Evolutionary conservation across 2,888 invertebrate species (phyloP), one percentile per base, ranked within the genome.

Genomic region (Ernsta delagoae): DNA sequence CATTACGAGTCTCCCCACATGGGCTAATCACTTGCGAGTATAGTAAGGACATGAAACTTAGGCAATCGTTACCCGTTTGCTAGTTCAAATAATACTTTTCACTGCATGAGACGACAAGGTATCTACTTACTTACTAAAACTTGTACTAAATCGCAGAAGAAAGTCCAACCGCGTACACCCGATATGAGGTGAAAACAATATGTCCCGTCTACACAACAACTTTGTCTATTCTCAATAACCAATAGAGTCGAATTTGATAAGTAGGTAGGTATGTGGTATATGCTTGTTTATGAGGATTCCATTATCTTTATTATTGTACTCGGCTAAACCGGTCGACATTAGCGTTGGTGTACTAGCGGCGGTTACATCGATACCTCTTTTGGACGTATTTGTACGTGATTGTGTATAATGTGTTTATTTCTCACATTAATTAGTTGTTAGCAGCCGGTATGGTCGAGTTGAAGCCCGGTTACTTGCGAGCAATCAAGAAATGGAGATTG

Each of bases 241-340:
- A 85, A 83, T 86, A 86, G 85, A 86, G 88, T 88, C 4, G 43
- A 9, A 43, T 86, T 87, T 84, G 87, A 86, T 87, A 90, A 89
- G 88, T 87, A 86, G 86, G 86, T 87, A 86, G 86, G 86, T 86
- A 89, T 86, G 91, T 92, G 89, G 87, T 84, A 83, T 92, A 90
- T 90, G 90, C 86, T 87, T 85, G 87, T 91, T 90, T 90, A 89
- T 87, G 83, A 82, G 77, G 77, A 80, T 79, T 75, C 82, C 83
- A 78, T 90, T 45, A 90, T 91, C 89, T 91, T 88, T 90, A 89
- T 89, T 89, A 89, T 88, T 86, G 77, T 80, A 84, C 77, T 79
- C 74, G 74, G 50, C 62, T 65, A 75, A 82, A 88, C 90, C 90
- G 89, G 90, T 89, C 83, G 74, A 61, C 73, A 74, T 82, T 80